phyloP scores from a whole-genome alignment of 2,888 invertebrate genomes.

The Xestia sexstrigata region DNA sequence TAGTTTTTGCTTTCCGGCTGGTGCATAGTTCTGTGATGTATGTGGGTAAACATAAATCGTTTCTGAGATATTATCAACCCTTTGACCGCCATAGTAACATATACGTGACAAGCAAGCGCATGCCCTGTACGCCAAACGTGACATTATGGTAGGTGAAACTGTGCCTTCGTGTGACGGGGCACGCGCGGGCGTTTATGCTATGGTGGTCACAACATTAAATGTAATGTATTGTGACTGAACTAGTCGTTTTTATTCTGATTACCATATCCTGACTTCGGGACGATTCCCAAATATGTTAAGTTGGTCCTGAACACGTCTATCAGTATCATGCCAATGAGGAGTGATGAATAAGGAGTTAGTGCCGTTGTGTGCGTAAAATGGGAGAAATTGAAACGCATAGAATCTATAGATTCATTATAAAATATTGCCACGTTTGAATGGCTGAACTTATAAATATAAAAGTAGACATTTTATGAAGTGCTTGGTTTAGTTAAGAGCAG shows the following conservation, averaged over 20 bases:
- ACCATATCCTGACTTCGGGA: not conserved
- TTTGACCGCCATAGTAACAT: no score
- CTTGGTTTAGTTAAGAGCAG: not conserved
- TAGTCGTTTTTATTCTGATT: not conserved
- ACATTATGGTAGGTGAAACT: no score
- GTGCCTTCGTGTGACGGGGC: no score
- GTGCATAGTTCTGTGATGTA: not conserved
- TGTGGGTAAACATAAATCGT: no score
- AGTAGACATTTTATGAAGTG: not conserved
- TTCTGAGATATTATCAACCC: no score
- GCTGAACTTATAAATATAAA: not conserved
- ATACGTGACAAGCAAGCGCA: no score
- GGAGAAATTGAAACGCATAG: not conserved
- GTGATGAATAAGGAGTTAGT: not conserved
- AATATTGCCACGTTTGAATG: not conserved
- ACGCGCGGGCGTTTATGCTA: no score
- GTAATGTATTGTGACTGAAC: no score
- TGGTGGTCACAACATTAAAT: no score
- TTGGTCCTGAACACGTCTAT: not conserved
- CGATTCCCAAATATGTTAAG: not conserved
- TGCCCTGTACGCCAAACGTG: no score
- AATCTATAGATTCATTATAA: not conserved
- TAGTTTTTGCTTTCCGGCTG: not conserved
- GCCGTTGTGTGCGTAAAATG: not conserved
- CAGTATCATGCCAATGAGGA: not conserved